These are phyloP conservation scores for Tetramorium simillimum DNA, from an alignment of 1,140 invertebrate genomes.

Conservation along the genomic window DNA sequence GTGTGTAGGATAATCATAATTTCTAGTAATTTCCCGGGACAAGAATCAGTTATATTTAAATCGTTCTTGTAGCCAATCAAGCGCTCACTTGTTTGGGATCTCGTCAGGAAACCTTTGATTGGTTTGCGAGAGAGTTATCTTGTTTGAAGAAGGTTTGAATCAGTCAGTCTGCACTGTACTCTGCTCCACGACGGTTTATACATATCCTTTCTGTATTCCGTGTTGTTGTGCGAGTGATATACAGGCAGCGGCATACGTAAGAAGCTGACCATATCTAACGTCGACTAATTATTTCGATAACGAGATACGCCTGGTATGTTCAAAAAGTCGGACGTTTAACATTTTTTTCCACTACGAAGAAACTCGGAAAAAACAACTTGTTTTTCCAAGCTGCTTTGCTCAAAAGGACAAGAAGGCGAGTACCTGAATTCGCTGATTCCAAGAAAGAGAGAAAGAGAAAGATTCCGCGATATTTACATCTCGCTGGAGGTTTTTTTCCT, in stretches of 20 bases:
- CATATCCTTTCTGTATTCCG: neutral
- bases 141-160: neutral
- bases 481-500: neutral
- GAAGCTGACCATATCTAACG: neutral
- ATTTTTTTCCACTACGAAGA: neutral
- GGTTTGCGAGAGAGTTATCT: neutral
- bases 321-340: neutral
- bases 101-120: neutral
- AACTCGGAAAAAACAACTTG: neutral
- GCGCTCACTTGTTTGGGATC: neutral
- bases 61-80: slow-evolving; percentile 19
- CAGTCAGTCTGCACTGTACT: slow-evolving; percentile 31
- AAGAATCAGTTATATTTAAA: slow-evolving; percentile 33
- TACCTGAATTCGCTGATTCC: neutral
- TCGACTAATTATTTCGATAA: neutral
- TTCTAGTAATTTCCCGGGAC: neutral
- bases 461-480: neutral
- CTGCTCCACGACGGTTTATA: slow-evolving; percentile 31
- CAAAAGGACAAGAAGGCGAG: neutral
- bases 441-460: neutral
- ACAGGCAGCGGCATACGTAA: neutral
- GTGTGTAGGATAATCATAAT: neutral
- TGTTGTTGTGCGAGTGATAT: slow-evolving; percentile 27
- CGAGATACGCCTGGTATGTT: neutral
- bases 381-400: neutral